Percentiles rank a stretch among this genome's conserved stretches.
These are phyloP conservation scores for Pedetes capensis DNA, from an alignment of 2,113 vertebrate species.

Conservation along the genomic window DNA sequence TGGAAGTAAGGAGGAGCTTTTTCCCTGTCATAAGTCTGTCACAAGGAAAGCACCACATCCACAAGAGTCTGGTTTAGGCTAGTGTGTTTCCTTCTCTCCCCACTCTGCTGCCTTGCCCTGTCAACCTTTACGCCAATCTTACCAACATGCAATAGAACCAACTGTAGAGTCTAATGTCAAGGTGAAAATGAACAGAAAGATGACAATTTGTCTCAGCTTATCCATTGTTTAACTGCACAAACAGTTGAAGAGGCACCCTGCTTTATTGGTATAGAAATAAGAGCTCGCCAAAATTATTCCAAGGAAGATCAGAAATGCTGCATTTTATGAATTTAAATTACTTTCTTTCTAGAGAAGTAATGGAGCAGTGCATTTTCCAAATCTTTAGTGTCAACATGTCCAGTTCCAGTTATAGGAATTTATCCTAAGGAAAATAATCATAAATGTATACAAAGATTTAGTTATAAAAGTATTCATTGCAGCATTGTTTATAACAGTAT, in stretches of 20 bases:
- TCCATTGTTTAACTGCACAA: neutral
- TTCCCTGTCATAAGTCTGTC: neutral
- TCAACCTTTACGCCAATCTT: neutral
- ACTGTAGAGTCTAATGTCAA: neutral
- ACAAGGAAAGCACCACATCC: neutral
- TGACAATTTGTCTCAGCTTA: neutral
- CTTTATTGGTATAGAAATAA: neutral
- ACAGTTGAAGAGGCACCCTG: neutral
- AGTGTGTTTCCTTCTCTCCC: neutral
- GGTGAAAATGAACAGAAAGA: neutral
- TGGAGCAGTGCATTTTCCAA: neutral
- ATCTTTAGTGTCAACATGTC: neutral
- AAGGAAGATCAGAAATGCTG: neutral
- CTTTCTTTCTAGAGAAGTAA: neutral
- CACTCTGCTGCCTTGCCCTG: neutral
- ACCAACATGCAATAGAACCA: neutral
- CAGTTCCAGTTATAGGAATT: neutral
- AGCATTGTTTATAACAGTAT: conserved; percentile 16
- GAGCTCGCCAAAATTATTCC: neutral
- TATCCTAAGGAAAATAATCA: neutral
- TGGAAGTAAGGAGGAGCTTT: neutral
- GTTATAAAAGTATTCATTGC: neutral
- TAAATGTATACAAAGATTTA: neutral
- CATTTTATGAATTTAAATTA: neutral
- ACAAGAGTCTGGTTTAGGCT: neutral